A percentile compares a stretch with the other conserved stretches of the same genome.
These are phyloP conservation scores for Creontiades dilutus DNA, from an alignment of 2,888 invertebrate genomes.

Conservation along the genomic window DNA sequence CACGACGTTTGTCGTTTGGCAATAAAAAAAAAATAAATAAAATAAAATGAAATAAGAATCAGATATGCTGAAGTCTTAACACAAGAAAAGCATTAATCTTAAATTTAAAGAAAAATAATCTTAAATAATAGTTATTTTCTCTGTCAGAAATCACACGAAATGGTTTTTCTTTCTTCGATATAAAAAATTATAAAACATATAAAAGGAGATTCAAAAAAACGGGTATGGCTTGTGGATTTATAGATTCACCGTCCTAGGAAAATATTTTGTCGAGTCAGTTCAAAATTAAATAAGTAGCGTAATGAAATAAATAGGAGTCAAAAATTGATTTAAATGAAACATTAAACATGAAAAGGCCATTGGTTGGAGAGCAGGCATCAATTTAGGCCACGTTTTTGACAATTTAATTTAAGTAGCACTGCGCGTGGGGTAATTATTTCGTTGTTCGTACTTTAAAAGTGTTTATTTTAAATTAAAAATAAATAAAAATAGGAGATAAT, in stretches of 20 bases:
- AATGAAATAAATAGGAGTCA: not conserved
- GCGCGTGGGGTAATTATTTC: constrained; percentile 42
- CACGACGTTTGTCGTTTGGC: not conserved
- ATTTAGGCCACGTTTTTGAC: constrained; percentile 1
- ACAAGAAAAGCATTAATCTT: not conserved
- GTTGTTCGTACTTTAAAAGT: constrained; percentile 33
- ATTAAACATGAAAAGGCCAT: not conserved
- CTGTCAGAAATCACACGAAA: not conserved
- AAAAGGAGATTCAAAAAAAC: constrained; percentile 21
- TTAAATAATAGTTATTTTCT: constrained; percentile 20
- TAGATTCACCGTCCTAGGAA: too few species aligned
- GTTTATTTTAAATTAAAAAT: not conserved
- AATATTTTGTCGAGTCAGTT: too few species aligned
- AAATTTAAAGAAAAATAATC: not conserved
- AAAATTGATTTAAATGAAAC: too few species aligned
- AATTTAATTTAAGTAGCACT: constrained; percentile 49
- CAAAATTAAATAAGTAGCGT: not conserved
- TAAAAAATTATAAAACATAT: not conserved
- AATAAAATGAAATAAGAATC: not conserved
- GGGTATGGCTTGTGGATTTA: not conserved
- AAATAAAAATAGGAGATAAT: not conserved
- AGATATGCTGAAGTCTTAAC: not conserved
- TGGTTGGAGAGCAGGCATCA: not conserved
- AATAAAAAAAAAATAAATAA: not conserved
- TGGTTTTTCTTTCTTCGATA: not conserved